phyloP scores from a whole-genome alignment of 2,888 invertebrate species.

The Megastigmus dorsalis region DNA sequence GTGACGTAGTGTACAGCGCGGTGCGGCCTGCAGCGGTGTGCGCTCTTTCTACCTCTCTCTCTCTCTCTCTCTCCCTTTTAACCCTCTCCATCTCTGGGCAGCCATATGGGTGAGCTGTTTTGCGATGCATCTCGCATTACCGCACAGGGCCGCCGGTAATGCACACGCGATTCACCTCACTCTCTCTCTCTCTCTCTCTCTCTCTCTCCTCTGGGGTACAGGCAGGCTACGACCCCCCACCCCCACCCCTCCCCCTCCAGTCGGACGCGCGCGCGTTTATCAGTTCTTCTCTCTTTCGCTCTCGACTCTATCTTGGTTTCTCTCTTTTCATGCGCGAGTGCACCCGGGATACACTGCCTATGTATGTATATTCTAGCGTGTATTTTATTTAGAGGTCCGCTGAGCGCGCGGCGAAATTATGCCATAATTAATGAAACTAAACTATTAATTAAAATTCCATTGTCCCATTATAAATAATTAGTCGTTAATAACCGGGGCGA shows the following conservation, averaged over 20 bases:
- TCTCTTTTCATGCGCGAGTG: slow-evolving; percentile 39
- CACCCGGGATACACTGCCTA: too few relatives aligned
- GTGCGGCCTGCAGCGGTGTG: slow-evolving; percentile 42
- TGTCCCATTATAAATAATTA: slow-evolving; percentile 74
- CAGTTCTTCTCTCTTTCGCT: slow-evolving; percentile 6
- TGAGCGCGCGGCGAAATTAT: slow-evolving; percentile 71
- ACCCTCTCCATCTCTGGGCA: too few relatives aligned
- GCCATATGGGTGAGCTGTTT: slow-evolving; percentile 64
- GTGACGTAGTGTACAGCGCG: slow-evolving; percentile 70
- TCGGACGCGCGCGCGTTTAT: not conserved
- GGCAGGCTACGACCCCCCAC: too few relatives aligned
- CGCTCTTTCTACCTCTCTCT: too few relatives aligned
- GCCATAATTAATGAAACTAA: slow-evolving; percentile 73
- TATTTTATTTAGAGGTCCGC: slow-evolving; percentile 70
- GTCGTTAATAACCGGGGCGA: slow-evolving; percentile 71
- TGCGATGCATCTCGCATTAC: slow-evolving; percentile 68
- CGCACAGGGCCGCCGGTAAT: slow-evolving; percentile 67
- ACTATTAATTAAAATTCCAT: slow-evolving; percentile 74
- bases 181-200: slow-evolving; percentile 7
- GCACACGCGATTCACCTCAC: slow-evolving; percentile 45
- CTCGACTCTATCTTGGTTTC: slow-evolving; percentile 13
- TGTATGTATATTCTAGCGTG: slow-evolving; percentile 64
- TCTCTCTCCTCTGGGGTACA: not conserved
- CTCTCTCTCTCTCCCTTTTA: too few relatives aligned
- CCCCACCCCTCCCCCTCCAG: too few relatives aligned